Percentiles rank a stretch among this genome's conserved stretches.
These are phyloP conservation scores for Polypedilum pembai DNA, from an alignment of 1,140 invertebrate genomes.

Conservation along the genomic window DNA sequence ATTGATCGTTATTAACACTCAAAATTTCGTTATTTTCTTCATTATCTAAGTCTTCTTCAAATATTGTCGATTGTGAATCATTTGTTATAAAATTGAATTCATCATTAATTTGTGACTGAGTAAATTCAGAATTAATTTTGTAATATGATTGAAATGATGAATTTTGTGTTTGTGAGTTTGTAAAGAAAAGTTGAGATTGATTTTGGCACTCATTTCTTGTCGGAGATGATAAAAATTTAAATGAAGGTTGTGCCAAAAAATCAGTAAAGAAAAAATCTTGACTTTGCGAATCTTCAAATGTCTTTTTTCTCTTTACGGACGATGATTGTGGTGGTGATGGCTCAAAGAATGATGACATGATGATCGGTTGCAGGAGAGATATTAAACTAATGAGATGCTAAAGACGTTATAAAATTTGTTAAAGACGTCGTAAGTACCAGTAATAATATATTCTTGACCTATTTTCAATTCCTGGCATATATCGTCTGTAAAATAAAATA, in stretches of 20 bases:
- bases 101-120: not conserved
- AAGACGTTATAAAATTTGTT: slow-evolving; percentile 21
- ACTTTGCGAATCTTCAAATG: not conserved
- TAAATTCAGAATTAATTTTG: not conserved
- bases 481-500: not conserved
- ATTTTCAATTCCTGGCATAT: not conserved
- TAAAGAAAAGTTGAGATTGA: not conserved
- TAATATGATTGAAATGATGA: not conserved
- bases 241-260: not conserved
- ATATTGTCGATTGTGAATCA: not conserved
- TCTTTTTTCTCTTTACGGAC: not conserved
- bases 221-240: not conserved
- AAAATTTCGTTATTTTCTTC: not conserved
- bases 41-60: not conserved
- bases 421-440: not conserved
- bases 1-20: too few species aligned
- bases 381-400: not conserved
- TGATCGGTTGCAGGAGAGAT: not conserved
- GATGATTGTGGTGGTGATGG: not conserved
- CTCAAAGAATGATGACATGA: not conserved
- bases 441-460: not conserved
- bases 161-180: not conserved
- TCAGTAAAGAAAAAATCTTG: not conserved
- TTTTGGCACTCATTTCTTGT: not conserved
- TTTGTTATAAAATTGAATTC: not conserved